phyloP scores from a whole-genome alignment of 2,113 vertebrate genomes.

The Perca schrenkii region DNA sequence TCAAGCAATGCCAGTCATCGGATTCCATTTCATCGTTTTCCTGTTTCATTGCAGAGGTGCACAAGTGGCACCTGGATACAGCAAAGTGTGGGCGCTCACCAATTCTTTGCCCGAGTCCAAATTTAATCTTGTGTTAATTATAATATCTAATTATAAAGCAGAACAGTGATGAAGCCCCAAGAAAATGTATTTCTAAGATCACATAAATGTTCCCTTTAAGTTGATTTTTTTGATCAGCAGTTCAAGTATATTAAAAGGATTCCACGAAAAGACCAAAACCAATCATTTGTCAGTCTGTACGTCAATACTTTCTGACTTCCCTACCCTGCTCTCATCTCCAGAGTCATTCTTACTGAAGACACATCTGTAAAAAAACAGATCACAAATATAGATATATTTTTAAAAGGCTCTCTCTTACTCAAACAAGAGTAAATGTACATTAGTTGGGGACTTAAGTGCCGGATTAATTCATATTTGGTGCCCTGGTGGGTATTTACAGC shows the following conservation, averaged over 20 bases:
- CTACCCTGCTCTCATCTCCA: not conserved
- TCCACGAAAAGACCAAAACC: not conserved
- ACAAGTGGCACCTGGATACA: conserved; percentile 7
- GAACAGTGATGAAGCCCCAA: conserved; percentile 20
- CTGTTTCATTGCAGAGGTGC: not conserved
- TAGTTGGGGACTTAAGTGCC: not conserved
- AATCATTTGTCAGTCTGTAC: not conserved
- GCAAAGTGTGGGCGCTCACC: conserved; percentile 1
- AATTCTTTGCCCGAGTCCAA: conserved; percentile 7
- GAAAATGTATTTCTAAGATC: conserved; percentile 10
- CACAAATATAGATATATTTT: not conserved
- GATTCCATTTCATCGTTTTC: not conserved
- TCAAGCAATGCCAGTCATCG: conserved; percentile 50
- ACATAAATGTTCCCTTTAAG: not conserved
- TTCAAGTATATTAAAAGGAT: not conserved
- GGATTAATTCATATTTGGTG: not conserved
- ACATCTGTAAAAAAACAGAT: not conserved
- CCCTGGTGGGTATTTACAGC: not conserved
- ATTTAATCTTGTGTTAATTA: conserved; percentile 47
- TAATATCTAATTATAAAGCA: conserved; percentile 36
- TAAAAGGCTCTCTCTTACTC: not conserved
- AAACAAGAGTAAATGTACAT: not conserved
- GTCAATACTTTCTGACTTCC: not conserved
- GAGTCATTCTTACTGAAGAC: not conserved
- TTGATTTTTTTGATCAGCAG: not conserved